These are phyloP conservation scores for Campoletis sonorensis DNA, from an alignment of 1,140 invertebrate genomes.

Conservation along the genomic window DNA sequence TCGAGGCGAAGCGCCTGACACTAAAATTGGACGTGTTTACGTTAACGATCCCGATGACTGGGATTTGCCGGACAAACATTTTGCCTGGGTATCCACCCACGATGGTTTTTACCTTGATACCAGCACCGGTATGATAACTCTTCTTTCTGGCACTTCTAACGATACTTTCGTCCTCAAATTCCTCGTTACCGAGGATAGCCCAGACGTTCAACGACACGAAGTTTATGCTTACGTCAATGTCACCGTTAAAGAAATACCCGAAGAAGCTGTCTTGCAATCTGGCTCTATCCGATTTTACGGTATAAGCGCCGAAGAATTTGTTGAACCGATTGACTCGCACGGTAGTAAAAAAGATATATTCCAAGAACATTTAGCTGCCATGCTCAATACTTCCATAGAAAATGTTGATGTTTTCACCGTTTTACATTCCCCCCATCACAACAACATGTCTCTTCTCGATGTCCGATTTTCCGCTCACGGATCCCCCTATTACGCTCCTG, in stretches of 20 bases:
- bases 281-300: conserved; percentile 92
- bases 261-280: conserved; percentile 92
- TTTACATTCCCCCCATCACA: conserved; percentile 81
- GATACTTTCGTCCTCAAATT: conserved; percentile 85
- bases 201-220: conserved; percentile 76
- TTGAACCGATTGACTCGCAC: conserved; percentile 80
- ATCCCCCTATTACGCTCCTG: conserved; percentile 91
- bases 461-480: conserved; percentile 94
- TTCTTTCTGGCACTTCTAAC: conserved; percentile 83
- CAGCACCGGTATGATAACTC: conserved; percentile 89
- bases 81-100: conserved; percentile 80
- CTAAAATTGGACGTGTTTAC: conserved; percentile 92
- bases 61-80: conserved; percentile 93
- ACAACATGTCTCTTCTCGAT: conserved; percentile 82
- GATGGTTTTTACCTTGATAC: conserved; percentile 83
- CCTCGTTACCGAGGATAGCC: conserved; percentile 82
- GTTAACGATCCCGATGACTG: conserved; percentile 95
- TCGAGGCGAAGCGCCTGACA: conserved; percentile 84
- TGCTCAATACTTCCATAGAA: conserved; percentile 85
- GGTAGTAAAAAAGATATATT: conserved; percentile 86
- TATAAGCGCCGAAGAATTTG: conserved; percentile 90
- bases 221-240: conserved; percentile 89
- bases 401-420: conserved; percentile 97
- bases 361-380: conserved; percentile 81
- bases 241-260: conserved; percentile 89